Evolutionary conservation across 2,113 vertebrate genomes (phyloP), one percentile per base, ranked within the genome.

Genomic region (Rallus limicola): DNA sequence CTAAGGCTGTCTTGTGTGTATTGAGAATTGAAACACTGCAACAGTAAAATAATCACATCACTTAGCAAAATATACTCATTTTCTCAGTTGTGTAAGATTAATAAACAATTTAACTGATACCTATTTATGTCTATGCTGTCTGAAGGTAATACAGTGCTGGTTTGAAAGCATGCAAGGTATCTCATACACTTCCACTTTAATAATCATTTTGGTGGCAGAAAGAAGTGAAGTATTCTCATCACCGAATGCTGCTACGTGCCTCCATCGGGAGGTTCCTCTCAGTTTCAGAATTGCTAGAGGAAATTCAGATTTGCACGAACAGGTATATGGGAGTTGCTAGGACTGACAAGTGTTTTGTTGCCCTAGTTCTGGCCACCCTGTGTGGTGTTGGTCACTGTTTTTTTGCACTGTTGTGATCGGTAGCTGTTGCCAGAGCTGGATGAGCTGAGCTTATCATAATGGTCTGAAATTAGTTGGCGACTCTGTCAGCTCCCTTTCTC

Each of bases 221-320:
- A 63, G 52, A 88, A 70, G 70, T 25, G 6, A 82, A 65, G 4
- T 40, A 16, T 88, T 85, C 52, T 58, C n/a, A 71, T 59, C 20
- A 38, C 33, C 4, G 9, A 46, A 52, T 38, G 23, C 38, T 83
- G 72, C 58, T 70, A 29, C 13, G 1, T 93, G 34, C 42, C 56
- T 63, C 7, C 48, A 29, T 63, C 0, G 0, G 72, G 48, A 81
- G 18, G 16, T 81, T 86, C 52, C 50, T 81, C 4, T 0, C 3
- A 1, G 81, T 75, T 80, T 62, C 5, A 2, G 46, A 86, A 68
- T 88, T 71, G 16, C 60, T 71, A 0, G 38, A 26, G 65, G 71
- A 93, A 52, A 29, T 38, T 84, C 65, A 53, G 20, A 46, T 75
- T 70, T 75, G 40, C 5, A 8, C 0, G 7, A 63, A 40, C 31